These are phyloP conservation scores for Caenorhabditis auriculariae DNA, from an alignment of 2,888 invertebrate genomes.

Conservation along the genomic window DNA sequence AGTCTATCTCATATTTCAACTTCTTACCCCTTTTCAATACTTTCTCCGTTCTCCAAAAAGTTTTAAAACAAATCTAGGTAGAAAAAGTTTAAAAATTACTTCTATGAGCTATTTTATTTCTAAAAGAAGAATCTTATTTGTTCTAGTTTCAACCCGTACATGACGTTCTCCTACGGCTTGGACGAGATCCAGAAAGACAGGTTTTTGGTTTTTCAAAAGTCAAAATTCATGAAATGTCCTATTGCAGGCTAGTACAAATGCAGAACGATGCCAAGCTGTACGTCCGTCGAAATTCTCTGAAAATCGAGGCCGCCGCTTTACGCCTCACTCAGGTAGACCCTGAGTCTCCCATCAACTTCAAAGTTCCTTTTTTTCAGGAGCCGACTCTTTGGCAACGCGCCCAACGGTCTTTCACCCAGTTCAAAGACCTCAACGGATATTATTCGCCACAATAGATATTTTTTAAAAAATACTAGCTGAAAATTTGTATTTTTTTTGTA, in stretches of 20 bases:
- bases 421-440: constrained; percentile 14
- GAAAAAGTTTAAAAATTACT: too few relatives aligned
- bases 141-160: constrained; percentile 84
- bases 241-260: constrained; percentile 70
- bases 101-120: too few relatives aligned
- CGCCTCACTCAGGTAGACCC: constrained; percentile 30
- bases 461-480: too few relatives aligned
- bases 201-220: background rate
- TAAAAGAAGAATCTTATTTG: background rate
- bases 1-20: too few relatives aligned
- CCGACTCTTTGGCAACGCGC: constrained; percentile 16
- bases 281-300: constrained; percentile 78
- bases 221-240: background rate
- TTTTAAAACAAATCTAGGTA: too few relatives aligned
- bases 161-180: constrained; percentile 78
- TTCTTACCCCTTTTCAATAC: too few relatives aligned
- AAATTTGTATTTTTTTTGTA: too few relatives aligned
- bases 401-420: constrained; percentile 9
- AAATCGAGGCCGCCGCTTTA: constrained; percentile 65
- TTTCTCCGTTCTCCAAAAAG: too few relatives aligned
- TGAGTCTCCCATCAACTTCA: background rate
- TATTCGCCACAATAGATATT: too few relatives aligned
- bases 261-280: constrained; percentile 79
- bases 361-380: constrained; percentile 3
- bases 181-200: constrained; percentile 75